These are phyloP conservation scores for Drosophila baimaii DNA, from an alignment of 1,140 invertebrate species.

Conservation along the genomic window DNA sequence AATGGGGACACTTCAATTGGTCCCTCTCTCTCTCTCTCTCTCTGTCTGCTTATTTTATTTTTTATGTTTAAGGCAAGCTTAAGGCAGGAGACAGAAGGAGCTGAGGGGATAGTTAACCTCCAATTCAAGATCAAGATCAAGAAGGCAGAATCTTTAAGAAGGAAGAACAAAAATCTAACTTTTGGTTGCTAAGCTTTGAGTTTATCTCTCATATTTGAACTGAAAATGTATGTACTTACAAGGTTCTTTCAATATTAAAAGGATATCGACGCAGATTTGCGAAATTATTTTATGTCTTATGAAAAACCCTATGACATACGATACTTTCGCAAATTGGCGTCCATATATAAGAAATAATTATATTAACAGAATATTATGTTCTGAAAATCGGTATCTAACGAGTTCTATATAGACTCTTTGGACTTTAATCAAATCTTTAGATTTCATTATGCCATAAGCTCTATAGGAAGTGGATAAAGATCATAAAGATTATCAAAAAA, in stretches of 20 bases:
- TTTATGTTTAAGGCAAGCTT: not conserved
- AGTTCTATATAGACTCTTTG: not conserved
- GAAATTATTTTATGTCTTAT: too few species aligned
- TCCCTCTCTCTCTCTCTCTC: not conserved
- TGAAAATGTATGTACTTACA: not conserved
- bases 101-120: not conserved
- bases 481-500: not conserved
- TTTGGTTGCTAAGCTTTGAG: not conserved
- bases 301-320: too few species aligned
- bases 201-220: not conserved
- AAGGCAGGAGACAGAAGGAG: not conserved
- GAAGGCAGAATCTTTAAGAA: not conserved
- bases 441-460: not conserved
- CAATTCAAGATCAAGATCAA: not conserved
- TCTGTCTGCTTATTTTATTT: conserved; percentile 1
- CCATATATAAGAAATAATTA: not conserved
- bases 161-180: not conserved
- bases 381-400: too few species aligned
- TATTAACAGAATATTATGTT: too few species aligned
- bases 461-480: not conserved
- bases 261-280: too few species aligned
- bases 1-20: conserved; percentile 47
- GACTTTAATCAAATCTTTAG: not conserved
- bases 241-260: not conserved
- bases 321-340: too few species aligned